Conservation (phyloP, 2,888 invertebrate species). For the Drosophila sordidapex region DNA sequence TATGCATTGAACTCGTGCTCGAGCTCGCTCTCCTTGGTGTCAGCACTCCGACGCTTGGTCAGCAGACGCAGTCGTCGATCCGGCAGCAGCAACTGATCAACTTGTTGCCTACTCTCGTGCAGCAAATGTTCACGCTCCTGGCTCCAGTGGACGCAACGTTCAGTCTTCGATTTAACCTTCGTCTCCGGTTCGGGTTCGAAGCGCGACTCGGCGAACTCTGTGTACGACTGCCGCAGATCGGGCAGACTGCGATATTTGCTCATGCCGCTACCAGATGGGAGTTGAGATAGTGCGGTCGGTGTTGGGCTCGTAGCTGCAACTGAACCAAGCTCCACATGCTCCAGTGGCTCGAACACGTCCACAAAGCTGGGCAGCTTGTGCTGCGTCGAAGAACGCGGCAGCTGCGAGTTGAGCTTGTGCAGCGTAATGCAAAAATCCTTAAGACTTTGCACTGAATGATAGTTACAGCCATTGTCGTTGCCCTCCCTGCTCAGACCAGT, state of each 20-base stretch:
- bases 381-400: background rate
- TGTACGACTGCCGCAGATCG: conserved; percentile 15
- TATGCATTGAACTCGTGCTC: conserved; percentile 52
- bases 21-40: conserved; percentile 2
- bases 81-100: conserved; percentile 27
- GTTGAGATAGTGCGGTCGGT: background rate
- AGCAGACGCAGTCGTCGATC: conserved; percentile 32
- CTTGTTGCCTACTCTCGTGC: background rate
- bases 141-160: conserved; percentile 49
- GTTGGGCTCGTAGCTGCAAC: background rate
- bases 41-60: background rate
- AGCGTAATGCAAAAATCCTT: conserved; percentile 61
- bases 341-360: conserved; percentile 43
- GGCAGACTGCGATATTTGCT: conserved; percentile 44
- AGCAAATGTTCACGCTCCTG: conserved; percentile 11
- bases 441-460: conserved; percentile 70
- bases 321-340: background rate
- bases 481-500: background rate
- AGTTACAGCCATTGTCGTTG: conserved; percentile 19
- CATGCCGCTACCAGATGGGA: conserved; percentile 9
- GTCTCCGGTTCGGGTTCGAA: conserved; percentile 10
- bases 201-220: background rate
- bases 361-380: conserved; percentile 41
- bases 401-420: conserved; percentile 39
- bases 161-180: background rate